Evolutionary conservation across 2,113 vertebrate species (phyloP).

Genomic region (Garra rufa): DNA sequence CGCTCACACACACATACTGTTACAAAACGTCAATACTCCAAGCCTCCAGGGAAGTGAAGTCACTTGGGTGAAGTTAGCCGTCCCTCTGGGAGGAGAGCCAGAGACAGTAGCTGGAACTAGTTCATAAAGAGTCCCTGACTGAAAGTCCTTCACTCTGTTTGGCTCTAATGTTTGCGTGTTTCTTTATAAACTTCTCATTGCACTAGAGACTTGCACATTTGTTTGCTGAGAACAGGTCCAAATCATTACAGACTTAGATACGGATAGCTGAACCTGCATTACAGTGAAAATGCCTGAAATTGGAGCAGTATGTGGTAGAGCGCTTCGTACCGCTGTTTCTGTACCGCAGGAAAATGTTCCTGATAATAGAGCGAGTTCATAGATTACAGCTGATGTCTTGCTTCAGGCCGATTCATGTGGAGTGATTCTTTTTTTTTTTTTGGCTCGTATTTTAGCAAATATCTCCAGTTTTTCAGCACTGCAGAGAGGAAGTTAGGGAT

Average conservation of each 20-base stretch:
- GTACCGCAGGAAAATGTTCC: background rate
- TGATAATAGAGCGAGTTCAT: constrained; percentile 22
- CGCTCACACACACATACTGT: background rate
- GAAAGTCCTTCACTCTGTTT: constrained; percentile 9
- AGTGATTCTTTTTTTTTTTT: background rate
- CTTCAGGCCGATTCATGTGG: constrained; percentile 22
- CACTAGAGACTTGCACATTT: background rate
- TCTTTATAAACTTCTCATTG: constrained; percentile 33
- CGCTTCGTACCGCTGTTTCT: background rate
- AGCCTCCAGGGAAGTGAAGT: constrained; percentile 37
- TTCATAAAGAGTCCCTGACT: background rate
- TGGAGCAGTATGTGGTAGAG: constrained; percentile 3
- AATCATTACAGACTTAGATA: constrained; percentile 35
- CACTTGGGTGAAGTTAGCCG: constrained; percentile 37
- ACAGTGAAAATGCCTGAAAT: constrained; percentile 13
- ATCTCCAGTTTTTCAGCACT: background rate
- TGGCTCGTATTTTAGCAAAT: background rate
- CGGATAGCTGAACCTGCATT: constrained; percentile 24
- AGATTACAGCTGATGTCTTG: constrained; percentile 33
- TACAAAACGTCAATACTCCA: constrained; percentile 39
- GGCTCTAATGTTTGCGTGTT: constrained; percentile 5
- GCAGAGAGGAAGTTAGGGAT: too few relatives aligned
- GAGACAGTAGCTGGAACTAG: constrained; percentile 20
- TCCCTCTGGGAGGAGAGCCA: constrained; percentile 34
- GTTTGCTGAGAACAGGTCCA: constrained; percentile 11